Percentiles rank a stretch among this genome's conserved stretches.
phyloP scores from a whole-genome alignment of 2,797 vertebrate species.

The Coracias cyanogaster region DNA sequence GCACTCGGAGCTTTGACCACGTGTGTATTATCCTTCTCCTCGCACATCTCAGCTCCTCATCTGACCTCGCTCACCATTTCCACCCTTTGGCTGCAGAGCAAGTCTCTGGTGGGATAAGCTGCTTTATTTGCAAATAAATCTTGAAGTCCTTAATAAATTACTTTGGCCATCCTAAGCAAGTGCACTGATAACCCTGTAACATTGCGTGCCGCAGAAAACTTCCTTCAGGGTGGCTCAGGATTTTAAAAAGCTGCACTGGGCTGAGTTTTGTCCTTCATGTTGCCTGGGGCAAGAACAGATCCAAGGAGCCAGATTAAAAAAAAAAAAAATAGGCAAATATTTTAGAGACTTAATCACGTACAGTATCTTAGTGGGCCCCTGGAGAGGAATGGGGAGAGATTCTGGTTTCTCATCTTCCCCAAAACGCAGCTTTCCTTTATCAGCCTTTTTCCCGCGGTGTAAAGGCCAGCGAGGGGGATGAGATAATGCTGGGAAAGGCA shows the following conservation, averaged over 20 bases:
- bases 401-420: neutral
- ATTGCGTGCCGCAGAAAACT: neutral
- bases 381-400: neutral
- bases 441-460: neutral
- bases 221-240: neutral
- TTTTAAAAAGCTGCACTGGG: neutral
- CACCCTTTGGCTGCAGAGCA: neutral
- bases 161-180: neutral
- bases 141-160: neutral
- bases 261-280: neutral
- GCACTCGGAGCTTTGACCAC: neutral
- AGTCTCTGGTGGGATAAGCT: neutral
- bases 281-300: neutral
- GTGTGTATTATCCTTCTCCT: rapidly evolving
- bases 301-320: neutral
- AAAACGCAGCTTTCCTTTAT: neutral
- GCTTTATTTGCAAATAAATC: neutral
- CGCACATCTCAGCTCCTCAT: rapidly evolving
- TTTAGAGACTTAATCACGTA: neutral
- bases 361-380: neutral
- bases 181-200: neutral
- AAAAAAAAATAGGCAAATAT: neutral
- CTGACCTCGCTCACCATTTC: neutral
- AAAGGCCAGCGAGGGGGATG: neutral
- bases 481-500: neutral